phyloP scores from a whole-genome alignment of 2,888 invertebrate species.

The Idaea straminata region DNA sequence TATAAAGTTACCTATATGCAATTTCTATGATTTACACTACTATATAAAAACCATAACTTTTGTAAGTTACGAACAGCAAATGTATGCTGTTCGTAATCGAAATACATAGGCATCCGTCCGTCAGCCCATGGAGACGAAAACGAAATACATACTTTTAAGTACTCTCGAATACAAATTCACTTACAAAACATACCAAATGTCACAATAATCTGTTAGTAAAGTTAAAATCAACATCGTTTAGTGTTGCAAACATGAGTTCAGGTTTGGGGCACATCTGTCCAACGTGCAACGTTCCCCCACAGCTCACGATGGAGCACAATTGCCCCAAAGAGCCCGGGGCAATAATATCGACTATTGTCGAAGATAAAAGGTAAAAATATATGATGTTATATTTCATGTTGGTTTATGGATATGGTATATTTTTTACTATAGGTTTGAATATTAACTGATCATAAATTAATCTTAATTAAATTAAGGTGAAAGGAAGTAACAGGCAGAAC shows the following conservation, averaged over 20 bases:
- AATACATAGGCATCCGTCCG: too few relatives aligned
- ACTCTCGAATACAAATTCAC: neutral
- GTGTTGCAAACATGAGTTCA: constrained; percentile 17
- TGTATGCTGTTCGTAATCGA: too few relatives aligned
- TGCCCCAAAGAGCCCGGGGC: constrained; percentile 44
- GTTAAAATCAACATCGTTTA: neutral
- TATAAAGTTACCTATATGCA: too few relatives aligned
- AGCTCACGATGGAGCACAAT: constrained; percentile 20
- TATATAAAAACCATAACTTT: too few relatives aligned
- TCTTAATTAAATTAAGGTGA: too few relatives aligned
- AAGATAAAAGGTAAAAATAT: constrained; percentile 63
- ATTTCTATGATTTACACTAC: too few relatives aligned
- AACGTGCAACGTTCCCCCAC: constrained; percentile 19
- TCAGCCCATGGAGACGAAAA: too few relatives aligned
- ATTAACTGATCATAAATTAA: too few relatives aligned
- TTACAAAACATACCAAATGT: neutral
- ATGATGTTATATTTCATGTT: constrained; percentile 14
- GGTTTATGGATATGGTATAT: constrained; percentile 19
- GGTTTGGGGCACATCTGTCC: constrained; percentile 32
- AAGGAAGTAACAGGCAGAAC: too few relatives aligned
- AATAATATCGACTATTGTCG: constrained; percentile 67
- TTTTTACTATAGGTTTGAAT: too few relatives aligned
- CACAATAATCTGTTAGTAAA: neutral
- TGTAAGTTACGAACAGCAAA: too few relatives aligned
- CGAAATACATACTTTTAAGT: too few relatives aligned